Percentiles rank a stretch among this genome's conserved stretches.
Evolutionary conservation across 2,113 vertebrate genomes (phyloP).

Genomic region (Gymnobelideus leadbeateri): DNA sequence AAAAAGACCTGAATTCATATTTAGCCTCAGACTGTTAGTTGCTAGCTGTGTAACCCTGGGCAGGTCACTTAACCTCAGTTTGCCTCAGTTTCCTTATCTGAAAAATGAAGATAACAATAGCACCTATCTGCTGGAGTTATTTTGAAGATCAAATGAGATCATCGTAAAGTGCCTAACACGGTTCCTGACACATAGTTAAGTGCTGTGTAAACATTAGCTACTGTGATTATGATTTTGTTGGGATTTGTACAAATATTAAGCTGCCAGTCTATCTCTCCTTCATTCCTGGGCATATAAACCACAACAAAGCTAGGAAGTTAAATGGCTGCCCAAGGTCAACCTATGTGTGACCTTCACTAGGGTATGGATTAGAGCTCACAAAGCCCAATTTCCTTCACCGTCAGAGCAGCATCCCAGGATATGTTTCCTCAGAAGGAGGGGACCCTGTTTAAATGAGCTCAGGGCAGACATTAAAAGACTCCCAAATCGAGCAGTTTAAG

Average conservation of each 20-base stretch:
- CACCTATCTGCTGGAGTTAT: neutral
- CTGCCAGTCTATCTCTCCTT: neutral
- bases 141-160: neutral
- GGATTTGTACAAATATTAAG: neutral
- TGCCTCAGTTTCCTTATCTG: neutral
- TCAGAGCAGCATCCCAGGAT: neutral
- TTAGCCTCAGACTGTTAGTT: neutral
- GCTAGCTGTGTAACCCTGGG: neutral
- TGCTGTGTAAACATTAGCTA: neutral
- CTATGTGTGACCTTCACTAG: neutral
- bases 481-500: neutral
- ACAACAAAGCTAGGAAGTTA: neutral
- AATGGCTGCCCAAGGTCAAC: neutral
- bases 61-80: neutral
- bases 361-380: neutral
- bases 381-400: neutral
- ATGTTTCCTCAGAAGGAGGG: neutral
- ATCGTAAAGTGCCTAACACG: neutral
- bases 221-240: neutral
- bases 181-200: neutral
- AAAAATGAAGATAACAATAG: neutral
- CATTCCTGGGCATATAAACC: neutral
- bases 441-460: neutral
- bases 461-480: neutral
- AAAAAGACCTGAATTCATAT: neutral